Evolutionary conservation across 2,888 invertebrate genomes (phyloP).

Genomic region (Didymodactylos carnosus): DNA sequence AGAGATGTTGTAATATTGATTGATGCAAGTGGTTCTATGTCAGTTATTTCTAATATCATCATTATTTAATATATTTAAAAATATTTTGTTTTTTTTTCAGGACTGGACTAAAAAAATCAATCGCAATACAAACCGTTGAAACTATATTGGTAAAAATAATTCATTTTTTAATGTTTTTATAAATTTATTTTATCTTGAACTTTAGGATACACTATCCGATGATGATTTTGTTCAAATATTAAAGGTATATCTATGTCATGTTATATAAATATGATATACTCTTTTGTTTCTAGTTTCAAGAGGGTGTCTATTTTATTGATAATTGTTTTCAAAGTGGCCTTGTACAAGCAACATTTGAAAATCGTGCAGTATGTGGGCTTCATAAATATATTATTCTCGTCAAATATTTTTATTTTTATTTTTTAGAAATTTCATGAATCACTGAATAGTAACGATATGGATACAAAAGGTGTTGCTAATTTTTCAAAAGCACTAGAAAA

Average conservation of each 20-base stretch:
- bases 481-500: neutral
- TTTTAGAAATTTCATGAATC: neutral
- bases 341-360: constrained; percentile 54
- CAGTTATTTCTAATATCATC: no score
- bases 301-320: constrained; percentile 53
- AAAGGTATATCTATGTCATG: neutral
- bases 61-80: neutral
- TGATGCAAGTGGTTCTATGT: constrained; percentile 91
- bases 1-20: constrained; percentile 86
- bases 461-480: neutral
- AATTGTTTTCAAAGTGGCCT: constrained; percentile 64
- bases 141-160: no score
- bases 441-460: neutral
- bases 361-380: constrained; percentile 26
- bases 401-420: neutral
- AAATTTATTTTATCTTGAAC: no score
- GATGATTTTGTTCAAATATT: constrained; percentile 71
- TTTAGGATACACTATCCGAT: constrained; percentile 85
- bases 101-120: constrained; percentile 61
- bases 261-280: neutral
- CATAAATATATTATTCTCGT: neutral
- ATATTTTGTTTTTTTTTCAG: no score
- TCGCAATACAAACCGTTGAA: constrained; percentile 66
- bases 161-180: no score
- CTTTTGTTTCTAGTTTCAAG: constrained; percentile 41